Evolutionary conservation across 2,888 invertebrate species (phyloP).

Genomic region (Sesia apiformis): DNA sequence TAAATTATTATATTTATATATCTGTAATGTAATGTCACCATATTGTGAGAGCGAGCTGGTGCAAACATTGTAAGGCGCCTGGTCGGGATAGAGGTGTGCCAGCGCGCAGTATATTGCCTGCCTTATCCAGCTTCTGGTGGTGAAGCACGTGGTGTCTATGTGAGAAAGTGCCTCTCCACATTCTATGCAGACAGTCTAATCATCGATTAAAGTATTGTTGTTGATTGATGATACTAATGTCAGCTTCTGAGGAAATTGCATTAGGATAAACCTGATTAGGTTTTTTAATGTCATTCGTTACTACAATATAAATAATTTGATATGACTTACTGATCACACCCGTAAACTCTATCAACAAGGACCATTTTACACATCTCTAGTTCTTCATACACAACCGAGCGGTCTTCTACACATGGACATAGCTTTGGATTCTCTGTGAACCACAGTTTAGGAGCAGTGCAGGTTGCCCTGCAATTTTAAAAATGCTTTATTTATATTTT

Average conservation of each 20-base stretch:
- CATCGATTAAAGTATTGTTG: no score
- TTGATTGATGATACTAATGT: no score
- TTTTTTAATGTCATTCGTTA: no score
- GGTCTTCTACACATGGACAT: conserved; percentile 58
- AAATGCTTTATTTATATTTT: not conserved
- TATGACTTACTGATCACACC: conserved; percentile 51
- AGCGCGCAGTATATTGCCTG: conserved; percentile 88
- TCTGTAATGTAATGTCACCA: conserved; percentile 58
- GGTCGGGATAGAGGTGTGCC: conserved; percentile 95
- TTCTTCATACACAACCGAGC: conserved; percentile 51
- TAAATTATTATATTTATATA: no score
- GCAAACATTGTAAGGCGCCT: conserved; percentile 98
- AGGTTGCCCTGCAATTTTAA: conserved; percentile 42
- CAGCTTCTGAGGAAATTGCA: no score
- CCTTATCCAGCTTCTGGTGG: conserved; percentile 97
- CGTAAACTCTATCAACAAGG: conserved; percentile 52
- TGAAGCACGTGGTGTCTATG: conserved; percentile 96
- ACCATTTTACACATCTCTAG: conserved; percentile 53
- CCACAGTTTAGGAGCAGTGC: conserved; percentile 42
- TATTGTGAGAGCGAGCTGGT: conserved; percentile 99
- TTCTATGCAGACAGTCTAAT: no score
- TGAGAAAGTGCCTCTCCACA: no score
- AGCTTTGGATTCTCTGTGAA: conserved; percentile 49
- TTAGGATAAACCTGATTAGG: no score
- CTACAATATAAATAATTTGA: no score